Base-by-base conservation (phyloP, 2,888 invertebrate species). In the Emmelina monodactyla region DNA sequence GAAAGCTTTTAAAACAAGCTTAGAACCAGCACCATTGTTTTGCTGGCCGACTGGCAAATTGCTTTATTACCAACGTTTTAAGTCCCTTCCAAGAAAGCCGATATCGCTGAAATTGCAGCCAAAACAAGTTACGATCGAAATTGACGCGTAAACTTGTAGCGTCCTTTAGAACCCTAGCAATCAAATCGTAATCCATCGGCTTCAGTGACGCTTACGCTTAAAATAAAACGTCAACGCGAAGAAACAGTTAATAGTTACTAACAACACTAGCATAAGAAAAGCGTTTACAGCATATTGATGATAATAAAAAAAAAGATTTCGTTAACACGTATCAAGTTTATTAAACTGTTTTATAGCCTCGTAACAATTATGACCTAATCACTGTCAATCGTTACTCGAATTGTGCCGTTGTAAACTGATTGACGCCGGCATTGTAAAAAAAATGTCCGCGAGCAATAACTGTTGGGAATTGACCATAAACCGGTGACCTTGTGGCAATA, bases 401-500 rank as follows among this genome's bases (percentile, higher is more conserved):
- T 25, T 25, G 25, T 40, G 54, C 62, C 49, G 63, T 62, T 66
- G 62, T 61, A 64, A 60, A 58, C 50, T 63, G 62, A 67, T 68
- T 62, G 72, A 63, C 56, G 62, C 55, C 64, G 58, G 63, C 51
- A 49, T 50, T 58, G 54, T 61, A 64, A 70, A 71, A 70, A 72
- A 72, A 69, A 56, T 50, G 66, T 59, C 63, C 55, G 66, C 65
- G 62, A 75, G 78, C 78, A 76, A 78, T 78, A 72, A 76, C 71
- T 65, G 67, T 65, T 68, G 61, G 68, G 78, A 68, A 81, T 76
- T 76, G 79, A 78, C 79, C 80, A 79, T 81, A 81, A 81, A 81
- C 62, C 62, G 69, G 60, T 75, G 81, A 81, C 81, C 81, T 81
- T 81, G 81, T 49, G 69, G 79, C 66, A 65, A 79, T 81, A 81